Percentiles rank a stretch among this genome's conserved stretches.
Conservation (phyloP, 1,140 invertebrate species). For the Spodoptera litura region DNA sequence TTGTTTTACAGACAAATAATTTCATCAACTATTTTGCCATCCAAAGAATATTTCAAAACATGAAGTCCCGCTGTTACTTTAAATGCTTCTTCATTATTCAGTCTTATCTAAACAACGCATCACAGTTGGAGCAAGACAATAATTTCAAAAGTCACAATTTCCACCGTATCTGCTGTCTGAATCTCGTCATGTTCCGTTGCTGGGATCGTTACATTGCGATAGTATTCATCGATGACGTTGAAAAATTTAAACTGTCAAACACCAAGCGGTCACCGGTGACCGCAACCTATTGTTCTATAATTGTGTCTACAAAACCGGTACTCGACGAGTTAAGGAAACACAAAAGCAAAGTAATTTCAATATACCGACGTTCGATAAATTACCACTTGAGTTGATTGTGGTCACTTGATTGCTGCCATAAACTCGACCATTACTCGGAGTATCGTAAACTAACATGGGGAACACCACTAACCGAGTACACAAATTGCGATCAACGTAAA, state of each 20-base stretch:
- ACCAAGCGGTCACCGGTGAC: no score
- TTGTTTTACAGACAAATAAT: neutral
- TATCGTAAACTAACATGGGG: neutral
- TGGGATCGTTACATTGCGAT: neutral
- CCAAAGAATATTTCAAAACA: neutral
- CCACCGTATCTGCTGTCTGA: neutral
- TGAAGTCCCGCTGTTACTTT: slow-evolving; percentile 1
- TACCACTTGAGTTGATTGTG: neutral
- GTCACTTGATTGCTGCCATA: slow-evolving; percentile 8
- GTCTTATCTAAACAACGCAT: slow-evolving; percentile 12
- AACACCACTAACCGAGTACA: slow-evolving; percentile 10
- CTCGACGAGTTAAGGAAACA: no score
- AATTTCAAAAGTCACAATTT: slow-evolving; percentile 1
- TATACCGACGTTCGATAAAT: neutral
- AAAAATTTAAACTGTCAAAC: no score
- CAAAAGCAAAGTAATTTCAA: neutral
- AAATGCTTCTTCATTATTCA: slow-evolving; percentile 2
- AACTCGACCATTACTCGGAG: slow-evolving; percentile 20
- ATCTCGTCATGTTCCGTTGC: neutral
- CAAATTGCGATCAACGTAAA: slow-evolving; percentile 24
- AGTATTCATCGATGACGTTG: neutral
- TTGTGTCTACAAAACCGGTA: no score
- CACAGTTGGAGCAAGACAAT: slow-evolving; percentile 2
- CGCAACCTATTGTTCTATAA: no score
- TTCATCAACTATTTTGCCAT: no score